Evolutionary conservation across 2,797 vertebrate genomes (phyloP), one percentile per base, ranked within the genome.

Genomic region (Margarornis squamiger): DNA sequence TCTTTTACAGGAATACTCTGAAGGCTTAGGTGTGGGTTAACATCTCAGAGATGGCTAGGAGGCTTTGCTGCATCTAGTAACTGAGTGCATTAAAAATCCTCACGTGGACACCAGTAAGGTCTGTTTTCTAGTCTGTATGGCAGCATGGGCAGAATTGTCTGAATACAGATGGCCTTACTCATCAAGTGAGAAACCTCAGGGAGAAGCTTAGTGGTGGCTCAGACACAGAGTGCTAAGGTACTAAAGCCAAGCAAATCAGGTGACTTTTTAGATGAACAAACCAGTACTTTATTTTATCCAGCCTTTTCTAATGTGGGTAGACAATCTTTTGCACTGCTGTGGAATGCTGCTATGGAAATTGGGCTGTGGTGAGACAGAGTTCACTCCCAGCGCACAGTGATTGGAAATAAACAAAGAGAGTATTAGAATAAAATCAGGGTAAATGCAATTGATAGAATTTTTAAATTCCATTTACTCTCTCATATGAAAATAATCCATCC

Each of bases 371-470:
- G 3, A 93, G 55, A 23, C 58, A 90, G 57, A 80, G 79, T 45
- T 94, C 87, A 91, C 8, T 86, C 32, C 8, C 59, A 67, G 84
- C 43, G 52, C 57, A 68, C 67, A 68, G 27, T 2, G 2, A 38
- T 29, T 19, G 52, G 73, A 83, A 87, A 88, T 68, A 92, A 94
- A 88, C 41, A 84, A 46, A 67, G 13, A 26, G 14, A n/a, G 30
- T 54, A 36, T 67, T 63, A 79, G 51, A 94, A 85, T 85, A 82
- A 92, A 92, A 92, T 77, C 52, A 58, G 27, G 14, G 22, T 65
- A 80, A 94, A 88, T 12, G 15, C 26, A 78, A 70, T 34, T 72
- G 55, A 80, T 70, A 68, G 49, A 71, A 74, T 88, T 78, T 73
- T 62, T 6, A 92, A 81, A 81, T 78, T 78, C 32, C 6, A 45